Conservation (phyloP, 2,888 invertebrate species). For the Pristionchus exspectatus region DNA sequence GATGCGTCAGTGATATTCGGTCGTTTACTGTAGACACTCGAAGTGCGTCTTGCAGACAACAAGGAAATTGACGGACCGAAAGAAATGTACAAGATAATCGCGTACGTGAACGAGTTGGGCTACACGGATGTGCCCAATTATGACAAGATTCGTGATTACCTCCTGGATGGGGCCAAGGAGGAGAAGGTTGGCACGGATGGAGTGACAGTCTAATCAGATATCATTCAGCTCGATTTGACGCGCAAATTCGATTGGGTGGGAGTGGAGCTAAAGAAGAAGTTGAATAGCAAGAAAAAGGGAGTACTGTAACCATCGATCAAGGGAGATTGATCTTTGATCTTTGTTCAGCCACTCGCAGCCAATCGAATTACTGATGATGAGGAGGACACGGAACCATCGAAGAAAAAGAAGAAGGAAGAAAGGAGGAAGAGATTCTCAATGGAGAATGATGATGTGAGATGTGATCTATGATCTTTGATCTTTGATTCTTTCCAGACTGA, state of each 20-base stretch:
- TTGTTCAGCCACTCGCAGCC: not conserved
- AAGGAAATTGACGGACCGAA: conserved; percentile 16
- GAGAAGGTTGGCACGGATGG: not conserved
- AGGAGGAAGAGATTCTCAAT: conserved; percentile 23
- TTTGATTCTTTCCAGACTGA: conserved; percentile 15
- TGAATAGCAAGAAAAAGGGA: conserved; percentile 26
- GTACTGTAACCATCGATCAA: not conserved
- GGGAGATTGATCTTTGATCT: conserved; percentile 13
- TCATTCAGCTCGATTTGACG: not conserved
- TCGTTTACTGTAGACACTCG: not conserved
- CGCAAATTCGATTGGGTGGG: conserved; percentile 40
- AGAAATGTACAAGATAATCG: conserved; percentile 27
- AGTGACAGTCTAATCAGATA: not conserved
- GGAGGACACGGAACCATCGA: conserved; percentile 27
- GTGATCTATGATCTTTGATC: not conserved
- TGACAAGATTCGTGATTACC: conserved; percentile 6
- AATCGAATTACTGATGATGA: conserved; percentile 26
- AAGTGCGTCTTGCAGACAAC: conserved; percentile 8
- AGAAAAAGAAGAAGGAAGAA: conserved; percentile 36
- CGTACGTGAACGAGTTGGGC: conserved; percentile 8
- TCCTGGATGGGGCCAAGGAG: not conserved
- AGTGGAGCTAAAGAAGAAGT: conserved; percentile 18
- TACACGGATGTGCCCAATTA: conserved; percentile 4
- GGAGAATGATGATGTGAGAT: conserved; percentile 25
- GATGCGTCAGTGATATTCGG: not conserved